These are phyloP conservation scores for Synanthedon myopaeformis DNA, from an alignment of 2,888 invertebrate species.

Conservation along the genomic window DNA sequence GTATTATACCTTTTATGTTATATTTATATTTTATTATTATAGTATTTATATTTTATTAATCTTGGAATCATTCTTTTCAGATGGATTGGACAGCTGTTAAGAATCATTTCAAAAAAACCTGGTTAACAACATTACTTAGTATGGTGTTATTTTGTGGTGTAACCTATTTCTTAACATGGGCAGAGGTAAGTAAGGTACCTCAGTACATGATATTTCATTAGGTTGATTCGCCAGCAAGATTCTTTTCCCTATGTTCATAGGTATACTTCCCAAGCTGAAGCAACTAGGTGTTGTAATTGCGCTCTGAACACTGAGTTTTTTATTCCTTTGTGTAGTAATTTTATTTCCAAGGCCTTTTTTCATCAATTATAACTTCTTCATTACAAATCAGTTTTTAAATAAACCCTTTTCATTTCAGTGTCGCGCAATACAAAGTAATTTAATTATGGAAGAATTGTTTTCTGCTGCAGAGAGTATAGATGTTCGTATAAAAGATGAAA, in stretches of 20 bases:
- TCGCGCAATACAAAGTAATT: slow-evolving; percentile 81
- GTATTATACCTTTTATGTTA: no score
- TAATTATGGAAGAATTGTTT: slow-evolving; percentile 82
- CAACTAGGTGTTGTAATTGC: no score
- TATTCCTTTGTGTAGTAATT: background rate
- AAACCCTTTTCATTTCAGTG: slow-evolving; percentile 61
- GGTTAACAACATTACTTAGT: slow-evolving; percentile 80
- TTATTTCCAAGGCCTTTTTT: background rate
- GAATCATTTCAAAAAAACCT: slow-evolving; percentile 76
- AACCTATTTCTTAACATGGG: slow-evolving; percentile 82
- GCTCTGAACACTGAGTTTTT: no score
- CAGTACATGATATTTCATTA: no score
- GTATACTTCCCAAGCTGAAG: no score
- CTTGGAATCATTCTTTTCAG: slow-evolving; percentile 11
- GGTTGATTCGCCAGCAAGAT: no score
- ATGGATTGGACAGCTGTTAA: slow-evolving; percentile 47
- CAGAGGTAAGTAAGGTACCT: slow-evolving; percentile 73
- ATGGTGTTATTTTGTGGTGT: slow-evolving; percentile 75
- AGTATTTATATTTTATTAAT: no score
- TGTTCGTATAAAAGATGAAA: slow-evolving; percentile 78
- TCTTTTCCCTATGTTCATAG: no score
- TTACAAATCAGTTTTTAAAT: background rate
- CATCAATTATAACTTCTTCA: background rate
- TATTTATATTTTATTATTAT: no score
- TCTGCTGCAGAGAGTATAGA: slow-evolving; percentile 66